phyloP scores from a whole-genome alignment of 2,888 invertebrate genomes.

The Arrhopalites spinosus region DNA sequence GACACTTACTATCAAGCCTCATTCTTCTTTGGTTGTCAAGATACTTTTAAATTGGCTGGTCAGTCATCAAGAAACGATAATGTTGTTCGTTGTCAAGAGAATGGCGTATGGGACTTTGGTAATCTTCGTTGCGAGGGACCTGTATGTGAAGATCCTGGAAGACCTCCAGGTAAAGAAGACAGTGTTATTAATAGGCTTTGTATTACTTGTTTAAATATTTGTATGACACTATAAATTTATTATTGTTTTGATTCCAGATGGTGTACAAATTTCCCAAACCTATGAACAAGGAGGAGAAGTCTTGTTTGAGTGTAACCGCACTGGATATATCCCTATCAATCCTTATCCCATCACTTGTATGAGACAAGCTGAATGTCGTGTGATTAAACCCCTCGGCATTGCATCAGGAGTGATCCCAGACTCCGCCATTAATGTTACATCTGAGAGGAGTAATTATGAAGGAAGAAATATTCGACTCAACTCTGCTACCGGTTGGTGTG shows the following conservation, averaged over 20 bases:
- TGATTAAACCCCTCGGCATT: constrained; percentile 87
- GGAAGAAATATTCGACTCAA: constrained; percentile 85
- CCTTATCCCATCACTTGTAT: constrained; percentile 88
- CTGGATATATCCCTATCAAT: constrained; percentile 90
- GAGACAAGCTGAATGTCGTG: constrained; percentile 90
- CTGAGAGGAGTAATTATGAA: constrained; percentile 87
- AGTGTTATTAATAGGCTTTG: no score
- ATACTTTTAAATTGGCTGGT: constrained; percentile 91
- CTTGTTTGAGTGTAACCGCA: constrained; percentile 83
- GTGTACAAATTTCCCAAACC: constrained; percentile 75
- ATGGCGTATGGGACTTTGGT: constrained; percentile 97
- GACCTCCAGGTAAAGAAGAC: no score
- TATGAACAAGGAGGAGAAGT: constrained; percentile 81
- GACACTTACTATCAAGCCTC: constrained; percentile 91
- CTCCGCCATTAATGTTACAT: constrained; percentile 92
- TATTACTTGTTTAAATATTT: no score
- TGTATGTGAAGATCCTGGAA: constrained; percentile 92
- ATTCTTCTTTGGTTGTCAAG: constrained; percentile 94
- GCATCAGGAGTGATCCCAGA: constrained; percentile 92
- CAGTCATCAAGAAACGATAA: constrained; percentile 90
- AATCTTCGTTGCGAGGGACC: constrained; percentile 95
- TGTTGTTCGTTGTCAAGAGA: constrained; percentile 87
- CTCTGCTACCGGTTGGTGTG: constrained; percentile 94
- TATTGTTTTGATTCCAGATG: no score
- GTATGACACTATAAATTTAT: no score